phyloP scores from a whole-genome alignment of 2,888 invertebrate species.

The Rhogogaster chlorosoma region DNA sequence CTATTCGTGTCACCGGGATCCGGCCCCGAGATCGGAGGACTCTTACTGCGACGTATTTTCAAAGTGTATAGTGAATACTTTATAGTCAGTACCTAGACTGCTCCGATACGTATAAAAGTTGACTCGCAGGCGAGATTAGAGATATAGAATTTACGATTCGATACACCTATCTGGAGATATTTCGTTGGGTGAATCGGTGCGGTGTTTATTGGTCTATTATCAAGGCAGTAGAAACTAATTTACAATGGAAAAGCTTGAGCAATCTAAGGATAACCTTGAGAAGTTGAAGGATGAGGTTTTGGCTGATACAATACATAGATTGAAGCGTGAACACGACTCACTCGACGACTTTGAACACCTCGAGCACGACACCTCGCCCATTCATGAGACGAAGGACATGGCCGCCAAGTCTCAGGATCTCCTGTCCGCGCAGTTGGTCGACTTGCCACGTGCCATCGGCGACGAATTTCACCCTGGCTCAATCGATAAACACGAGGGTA shows the following conservation, averaged over 20 bases:
- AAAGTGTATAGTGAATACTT: background rate
- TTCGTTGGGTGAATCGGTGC: background rate
- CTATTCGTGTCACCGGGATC: background rate
- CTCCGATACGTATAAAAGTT: background rate
- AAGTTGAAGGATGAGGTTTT: background rate
- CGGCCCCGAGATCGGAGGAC: background rate
- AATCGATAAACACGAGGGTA: constrained; percentile 44
- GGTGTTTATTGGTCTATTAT: background rate
- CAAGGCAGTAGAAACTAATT: background rate
- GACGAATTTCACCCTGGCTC: constrained; percentile 64
- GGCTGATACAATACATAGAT: constrained; percentile 56
- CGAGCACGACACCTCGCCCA: constrained; percentile 81
- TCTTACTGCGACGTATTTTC: background rate
- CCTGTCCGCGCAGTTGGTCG: constrained; percentile 59
- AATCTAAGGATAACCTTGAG: background rate
- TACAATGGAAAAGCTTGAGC: constrained; percentile 29
- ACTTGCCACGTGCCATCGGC: constrained; percentile 71
- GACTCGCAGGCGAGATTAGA: background rate
- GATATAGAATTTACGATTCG: background rate
- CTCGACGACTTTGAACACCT: constrained; percentile 88
- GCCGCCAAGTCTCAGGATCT: constrained; percentile 33
- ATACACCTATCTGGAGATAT: background rate
- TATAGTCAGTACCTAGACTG: background rate
- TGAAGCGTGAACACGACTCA: constrained; percentile 84
- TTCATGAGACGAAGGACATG: constrained; percentile 66